Conservation (phyloP, 2,113 vertebrate genomes). For the Nesoenas mayeri region DNA sequence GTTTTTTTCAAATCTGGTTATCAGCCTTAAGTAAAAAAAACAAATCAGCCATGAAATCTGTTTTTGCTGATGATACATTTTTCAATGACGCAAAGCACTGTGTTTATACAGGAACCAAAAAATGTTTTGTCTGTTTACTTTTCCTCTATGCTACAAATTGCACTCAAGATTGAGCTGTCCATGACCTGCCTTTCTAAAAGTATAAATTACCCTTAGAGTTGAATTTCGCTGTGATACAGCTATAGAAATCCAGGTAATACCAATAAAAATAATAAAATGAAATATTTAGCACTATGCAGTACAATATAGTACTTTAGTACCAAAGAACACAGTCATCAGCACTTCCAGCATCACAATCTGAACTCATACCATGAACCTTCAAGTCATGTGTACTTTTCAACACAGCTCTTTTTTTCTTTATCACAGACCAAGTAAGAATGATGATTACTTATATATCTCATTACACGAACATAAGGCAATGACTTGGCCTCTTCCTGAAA, state of each 20-base stretch:
- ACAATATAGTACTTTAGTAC: background rate
- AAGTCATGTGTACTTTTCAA: slow-evolving; percentile 26
- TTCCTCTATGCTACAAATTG: background rate
- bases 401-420: background rate
- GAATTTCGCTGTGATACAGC: background rate
- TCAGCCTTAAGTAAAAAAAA: background rate
- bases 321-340: background rate
- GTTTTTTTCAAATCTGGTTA: background rate
- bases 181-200: background rate
- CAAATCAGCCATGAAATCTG: background rate
- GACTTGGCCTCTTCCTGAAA: background rate
- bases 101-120: background rate
- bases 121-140: background rate
- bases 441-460: background rate
- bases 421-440: slow-evolving; percentile 11
- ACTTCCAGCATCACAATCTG: background rate
- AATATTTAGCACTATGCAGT: background rate
- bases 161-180: background rate
- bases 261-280: background rate
- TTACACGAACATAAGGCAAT: background rate
- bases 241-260: background rate
- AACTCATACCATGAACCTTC: background rate
- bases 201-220: background rate
- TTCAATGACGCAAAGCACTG: background rate
- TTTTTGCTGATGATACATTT: background rate